Evolutionary conservation across 2,797 vertebrate species (phyloP), one percentile per base, ranked within the genome.

Genomic region (Threskiornis aethiopicus): DNA sequence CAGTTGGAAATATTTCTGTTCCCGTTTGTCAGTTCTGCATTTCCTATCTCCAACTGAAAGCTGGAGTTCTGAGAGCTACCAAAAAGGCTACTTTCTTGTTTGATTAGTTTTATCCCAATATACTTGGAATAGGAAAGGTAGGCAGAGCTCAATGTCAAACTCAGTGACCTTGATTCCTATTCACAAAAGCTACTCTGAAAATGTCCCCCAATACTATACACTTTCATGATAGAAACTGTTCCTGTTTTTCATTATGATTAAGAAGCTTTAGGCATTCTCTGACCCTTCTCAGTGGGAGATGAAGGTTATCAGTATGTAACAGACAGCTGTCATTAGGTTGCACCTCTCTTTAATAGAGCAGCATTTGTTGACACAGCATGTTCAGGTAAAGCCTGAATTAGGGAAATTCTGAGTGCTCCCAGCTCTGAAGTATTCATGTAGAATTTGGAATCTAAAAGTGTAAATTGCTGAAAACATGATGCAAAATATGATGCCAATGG

Each of bases 11-110:
- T 62, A 90, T 16, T 71, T 93, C n/a, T 5, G 0, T 82, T 92
- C 65, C 73, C 75, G 44, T 73, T 78, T 86, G 52, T 85, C 80
- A 90, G 35, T 92, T 95, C 73, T 97, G 35, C 91, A 70, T 79
- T 94, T 97, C 88, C 89, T 87, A 84, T 59, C 90, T 93, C 83
- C 90, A 80, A 11, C 62, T 84, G 41, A 87, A 93, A 81, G 52
- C 70, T 64, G 64, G 92, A 83, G 88, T 91, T 91, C 31, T 54
- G 46, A 85, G 21, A 75, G 47, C 62, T 90, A 82, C 69, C 77
- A 76, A 66, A 94, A 84, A 80, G 44, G 7, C 67, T 65, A 10
- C 52, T 55, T 83, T 87, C 72, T 89, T 76, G 5, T 78, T 90
- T 93, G 66, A 41, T 64, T 75, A 20, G 10, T 83, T 92, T 96